Evolutionary conservation across 1,140 invertebrate species (phyloP).

Genomic region (Centruroides sculpturatus): DNA sequence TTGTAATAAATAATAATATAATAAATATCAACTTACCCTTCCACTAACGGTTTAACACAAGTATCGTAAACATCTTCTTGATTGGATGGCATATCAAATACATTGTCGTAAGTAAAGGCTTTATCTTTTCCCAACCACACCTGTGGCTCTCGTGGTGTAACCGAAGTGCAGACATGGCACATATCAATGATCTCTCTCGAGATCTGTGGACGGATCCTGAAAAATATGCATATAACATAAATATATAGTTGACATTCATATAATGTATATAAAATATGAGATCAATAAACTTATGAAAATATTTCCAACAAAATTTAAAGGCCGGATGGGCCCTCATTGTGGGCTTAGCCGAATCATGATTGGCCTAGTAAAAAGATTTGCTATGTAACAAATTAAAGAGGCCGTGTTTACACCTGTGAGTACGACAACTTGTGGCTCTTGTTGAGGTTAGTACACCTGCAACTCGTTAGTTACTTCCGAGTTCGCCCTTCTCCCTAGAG

Average conservation of each 20-base stretch:
- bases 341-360: too few relatives aligned
- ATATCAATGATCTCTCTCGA: constrained; percentile 84
- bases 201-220: constrained; percentile 85
- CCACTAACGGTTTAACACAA: constrained; percentile 70
- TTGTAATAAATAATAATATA: too few relatives aligned
- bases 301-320: too few relatives aligned
- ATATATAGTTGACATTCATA: neutral
- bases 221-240: constrained; percentile 23
- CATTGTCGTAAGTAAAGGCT: constrained; percentile 93
- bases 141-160: constrained; percentile 74
- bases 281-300: too few relatives aligned
- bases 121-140: constrained; percentile 85
- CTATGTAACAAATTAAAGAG: too few relatives aligned
- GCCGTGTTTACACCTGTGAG: too few relatives aligned
- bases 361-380: too few relatives aligned
- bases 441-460: too few relatives aligned
- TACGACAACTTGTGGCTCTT: too few relatives aligned
- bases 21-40: constrained; percentile 34
- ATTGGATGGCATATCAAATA: constrained; percentile 58
- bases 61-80: constrained; percentile 66
- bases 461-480: too few relatives aligned
- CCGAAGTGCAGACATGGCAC: constrained; percentile 80
- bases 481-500: too few relatives aligned
- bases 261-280: neutral
- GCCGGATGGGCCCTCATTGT: too few relatives aligned